phyloP scores from a whole-genome alignment of 2,888 invertebrate genomes.

The Leptinotarsa haldemani region DNA sequence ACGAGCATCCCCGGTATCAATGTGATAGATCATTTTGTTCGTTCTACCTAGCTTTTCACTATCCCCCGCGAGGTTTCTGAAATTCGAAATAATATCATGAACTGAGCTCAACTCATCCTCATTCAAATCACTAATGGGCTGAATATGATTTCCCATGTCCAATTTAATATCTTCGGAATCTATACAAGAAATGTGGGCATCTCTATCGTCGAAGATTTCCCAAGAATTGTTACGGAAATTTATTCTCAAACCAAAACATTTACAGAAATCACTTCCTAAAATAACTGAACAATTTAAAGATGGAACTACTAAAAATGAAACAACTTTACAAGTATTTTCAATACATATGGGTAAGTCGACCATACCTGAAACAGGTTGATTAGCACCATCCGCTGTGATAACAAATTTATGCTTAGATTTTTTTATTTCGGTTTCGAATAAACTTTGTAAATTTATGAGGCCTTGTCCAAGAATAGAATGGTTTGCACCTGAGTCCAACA shows the following conservation, averaged over 20 bases:
- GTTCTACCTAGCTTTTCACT: conserved; percentile 14
- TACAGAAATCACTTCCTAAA: conserved; percentile 6
- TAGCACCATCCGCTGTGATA: conserved; percentile 24
- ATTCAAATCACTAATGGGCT: background rate
- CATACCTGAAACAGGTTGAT: conserved; percentile 17
- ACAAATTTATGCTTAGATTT: conserved; percentile 6
- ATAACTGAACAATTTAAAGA: conserved; percentile 23
- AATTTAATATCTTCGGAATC: background rate
- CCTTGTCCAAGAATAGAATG: conserved; percentile 19
- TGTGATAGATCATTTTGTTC: conserved; percentile 21
- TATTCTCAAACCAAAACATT: conserved; percentile 18
- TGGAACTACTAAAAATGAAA: conserved; percentile 25
- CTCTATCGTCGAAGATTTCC: background rate
- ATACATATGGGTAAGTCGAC: conserved; percentile 25
- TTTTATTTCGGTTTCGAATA: background rate
- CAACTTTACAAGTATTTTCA: conserved; percentile 11
- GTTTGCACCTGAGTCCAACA: conserved; percentile 28
- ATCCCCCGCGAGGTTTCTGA: too few relatives aligned
- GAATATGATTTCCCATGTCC: background rate
- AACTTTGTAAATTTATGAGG: background rate
- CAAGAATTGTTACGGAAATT: conserved; percentile 15
- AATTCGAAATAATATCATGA: too few relatives aligned
- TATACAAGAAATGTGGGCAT: too few relatives aligned
- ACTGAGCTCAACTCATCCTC: background rate
- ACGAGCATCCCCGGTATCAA: conserved; percentile 27